Evolutionary conservation across 2,797 vertebrate species (phyloP).

Genomic region (Halcyon leucocephala): DNA sequence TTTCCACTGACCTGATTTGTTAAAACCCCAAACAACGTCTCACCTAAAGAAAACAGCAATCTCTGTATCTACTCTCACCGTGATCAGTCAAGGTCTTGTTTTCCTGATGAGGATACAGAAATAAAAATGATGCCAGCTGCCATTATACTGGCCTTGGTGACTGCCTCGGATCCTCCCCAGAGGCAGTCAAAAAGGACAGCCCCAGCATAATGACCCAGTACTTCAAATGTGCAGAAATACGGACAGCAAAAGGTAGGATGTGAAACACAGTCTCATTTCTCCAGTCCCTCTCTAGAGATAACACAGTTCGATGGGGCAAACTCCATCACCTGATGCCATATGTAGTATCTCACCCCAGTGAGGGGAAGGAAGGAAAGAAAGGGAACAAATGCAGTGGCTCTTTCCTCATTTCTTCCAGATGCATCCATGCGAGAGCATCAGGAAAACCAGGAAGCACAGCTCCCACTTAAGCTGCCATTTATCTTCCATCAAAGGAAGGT

Average conservation of each 20-base stretch:
- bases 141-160: not conserved
- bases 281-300: not conserved
- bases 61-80: not conserved
- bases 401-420: not conserved
- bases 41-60: not conserved
- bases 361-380: not conserved
- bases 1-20: not conserved
- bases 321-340: not conserved
- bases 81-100: not conserved
- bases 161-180: not conserved
- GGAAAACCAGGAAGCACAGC: not conserved
- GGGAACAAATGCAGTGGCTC: rapidly evolving
- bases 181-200: not conserved
- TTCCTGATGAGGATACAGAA: not conserved
- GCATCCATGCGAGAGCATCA: not conserved
- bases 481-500: not conserved
- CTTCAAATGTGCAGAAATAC: not conserved
- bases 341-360: not conserved
- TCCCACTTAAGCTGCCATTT: not conserved
- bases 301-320: not conserved
- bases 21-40: not conserved
- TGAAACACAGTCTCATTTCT: not conserved
- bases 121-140: not conserved
- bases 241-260: not conserved
- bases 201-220: not conserved